Percentiles rank a stretch among this genome's conserved stretches.
Conservation (phyloP, 2,888 invertebrate species). For the Sepioteuthis lessoniana region DNA sequence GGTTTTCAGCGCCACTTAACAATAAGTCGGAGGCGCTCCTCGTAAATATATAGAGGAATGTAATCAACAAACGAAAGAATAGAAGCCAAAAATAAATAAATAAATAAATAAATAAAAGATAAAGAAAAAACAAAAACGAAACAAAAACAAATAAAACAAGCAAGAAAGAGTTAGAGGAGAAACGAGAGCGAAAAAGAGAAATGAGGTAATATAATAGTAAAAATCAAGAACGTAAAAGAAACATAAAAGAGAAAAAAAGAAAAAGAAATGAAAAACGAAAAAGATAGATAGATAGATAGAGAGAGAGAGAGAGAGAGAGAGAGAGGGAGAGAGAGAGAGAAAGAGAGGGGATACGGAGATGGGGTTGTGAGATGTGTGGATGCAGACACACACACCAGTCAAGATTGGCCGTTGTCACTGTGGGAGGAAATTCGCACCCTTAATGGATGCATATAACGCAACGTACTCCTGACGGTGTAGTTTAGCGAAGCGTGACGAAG, state of each 20-base stretch:
- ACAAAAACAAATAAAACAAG: neutral
- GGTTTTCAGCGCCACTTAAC: too few relatives aligned
- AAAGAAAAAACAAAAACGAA: neutral
- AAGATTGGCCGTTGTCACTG: neutral
- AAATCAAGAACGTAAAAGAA: neutral
- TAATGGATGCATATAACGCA: neutral
- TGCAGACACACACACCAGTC: neutral
- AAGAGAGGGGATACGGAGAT: neutral
- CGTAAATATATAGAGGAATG: too few relatives aligned
- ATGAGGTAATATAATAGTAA: neutral
- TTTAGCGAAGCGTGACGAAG: constrained; percentile 6
- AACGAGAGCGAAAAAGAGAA: neutral
- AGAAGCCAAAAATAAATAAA: too few relatives aligned
- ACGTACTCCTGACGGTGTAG: neutral
- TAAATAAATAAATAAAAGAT: neutral
- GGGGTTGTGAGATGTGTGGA: neutral
- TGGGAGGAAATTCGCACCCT: constrained; percentile 33
- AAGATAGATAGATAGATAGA: neutral
- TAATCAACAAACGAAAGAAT: too few relatives aligned
- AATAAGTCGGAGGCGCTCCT: too few relatives aligned
- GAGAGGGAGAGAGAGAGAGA: neutral
- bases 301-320: neutral
- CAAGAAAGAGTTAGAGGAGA: neutral
- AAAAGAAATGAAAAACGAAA: neutral
- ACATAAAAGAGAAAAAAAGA: neutral